These are phyloP conservation scores for Bombus picipes DNA, from an alignment of 1,140 invertebrate genomes.

Conservation along the genomic window DNA sequence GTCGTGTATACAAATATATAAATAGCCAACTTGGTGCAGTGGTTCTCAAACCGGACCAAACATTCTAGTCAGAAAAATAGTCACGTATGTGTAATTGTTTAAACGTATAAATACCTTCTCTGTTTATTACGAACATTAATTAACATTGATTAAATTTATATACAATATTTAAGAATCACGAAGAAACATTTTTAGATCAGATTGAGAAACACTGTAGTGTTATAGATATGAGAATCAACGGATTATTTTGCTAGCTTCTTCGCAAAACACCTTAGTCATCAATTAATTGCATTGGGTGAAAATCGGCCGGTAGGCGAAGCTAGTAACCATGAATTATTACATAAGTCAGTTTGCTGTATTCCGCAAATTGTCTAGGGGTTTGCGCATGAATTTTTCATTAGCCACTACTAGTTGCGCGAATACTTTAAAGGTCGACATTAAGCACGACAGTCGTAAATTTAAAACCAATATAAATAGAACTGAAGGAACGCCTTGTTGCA, in stretches of 20 bases:
- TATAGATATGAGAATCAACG: background rate
- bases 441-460: background rate
- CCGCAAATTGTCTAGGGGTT: background rate
- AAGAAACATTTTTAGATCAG: no score
- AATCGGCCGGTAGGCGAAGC: background rate
- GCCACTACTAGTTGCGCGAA: background rate
- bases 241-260: background rate
- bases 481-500: background rate
- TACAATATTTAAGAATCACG: background rate
- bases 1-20: background rate
- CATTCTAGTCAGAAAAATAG: background rate
- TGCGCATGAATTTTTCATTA: slow-evolving; percentile 9
- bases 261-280: background rate
- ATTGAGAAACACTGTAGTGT: background rate
- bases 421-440: background rate
- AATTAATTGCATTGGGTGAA: background rate
- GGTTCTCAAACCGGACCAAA: background rate
- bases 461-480: background rate
- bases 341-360: background rate
- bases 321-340: slow-evolving; percentile 11
- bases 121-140: background rate
- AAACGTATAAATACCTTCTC: background rate
- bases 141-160: background rate
- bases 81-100: background rate
- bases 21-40: background rate